A percentile compares a stretch with the other conserved stretches of the same genome.
phyloP scores from a whole-genome alignment of 2,888 invertebrate genomes.

The Chromoteleia sp. region DNA sequence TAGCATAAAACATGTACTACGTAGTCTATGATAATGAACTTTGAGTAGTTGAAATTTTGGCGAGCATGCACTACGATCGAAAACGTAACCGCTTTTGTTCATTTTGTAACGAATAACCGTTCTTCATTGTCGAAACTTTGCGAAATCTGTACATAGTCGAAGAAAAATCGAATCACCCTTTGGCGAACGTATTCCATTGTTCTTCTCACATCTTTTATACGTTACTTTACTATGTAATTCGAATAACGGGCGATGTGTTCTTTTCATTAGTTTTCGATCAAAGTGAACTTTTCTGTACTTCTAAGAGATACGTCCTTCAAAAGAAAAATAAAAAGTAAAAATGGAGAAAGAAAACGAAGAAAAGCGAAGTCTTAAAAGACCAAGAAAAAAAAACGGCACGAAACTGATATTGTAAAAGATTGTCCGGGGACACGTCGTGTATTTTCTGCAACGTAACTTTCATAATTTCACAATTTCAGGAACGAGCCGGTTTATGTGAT shows the following conservation, averaged over 20 bases:
- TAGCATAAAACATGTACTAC: constrained; percentile 71
- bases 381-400: constrained; percentile 59
- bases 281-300: constrained; percentile 64
- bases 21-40: constrained; percentile 70
- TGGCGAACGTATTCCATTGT: constrained; percentile 21
- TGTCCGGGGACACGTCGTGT: constrained; percentile 63
- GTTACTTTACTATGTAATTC: background rate
- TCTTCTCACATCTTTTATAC: constrained; percentile 10
- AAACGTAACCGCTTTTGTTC: constrained; percentile 44
- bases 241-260: background rate
- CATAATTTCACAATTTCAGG: constrained; percentile 73
- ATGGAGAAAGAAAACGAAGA: constrained; percentile 5
- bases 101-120: constrained; percentile 6
- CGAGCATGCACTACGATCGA: constrained; percentile 71
- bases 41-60: constrained; percentile 65
- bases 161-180: constrained; percentile 31
- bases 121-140: constrained; percentile 5
- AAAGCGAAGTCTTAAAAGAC: constrained; percentile 43
- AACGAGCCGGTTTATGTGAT: constrained; percentile 73
- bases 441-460: constrained; percentile 71
- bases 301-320: constrained; percentile 67
- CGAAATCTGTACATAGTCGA: constrained; percentile 31
- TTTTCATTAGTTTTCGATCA: constrained; percentile 57
- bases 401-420: constrained; percentile 67
- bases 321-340: constrained; percentile 30